Conservation (phyloP, 2,888 invertebrate genomes). For the Antheraea yamamai region DNA sequence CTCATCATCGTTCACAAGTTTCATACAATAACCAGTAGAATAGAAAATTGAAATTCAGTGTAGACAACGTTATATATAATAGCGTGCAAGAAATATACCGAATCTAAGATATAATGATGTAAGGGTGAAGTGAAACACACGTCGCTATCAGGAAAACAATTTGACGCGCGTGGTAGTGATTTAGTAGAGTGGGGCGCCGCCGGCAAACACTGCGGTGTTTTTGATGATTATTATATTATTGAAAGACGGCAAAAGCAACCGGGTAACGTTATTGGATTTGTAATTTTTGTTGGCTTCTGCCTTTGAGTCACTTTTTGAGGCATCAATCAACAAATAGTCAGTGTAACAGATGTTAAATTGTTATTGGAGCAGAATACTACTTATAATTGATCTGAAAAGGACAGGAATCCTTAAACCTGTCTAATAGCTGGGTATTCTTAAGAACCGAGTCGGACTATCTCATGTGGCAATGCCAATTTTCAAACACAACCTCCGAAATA, state of each 20-base stretch:
- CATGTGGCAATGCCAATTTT: neutral
- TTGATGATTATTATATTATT: neutral
- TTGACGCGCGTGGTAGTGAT: constrained; percentile 1
- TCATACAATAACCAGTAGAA: neutral
- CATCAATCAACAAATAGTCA: neutral
- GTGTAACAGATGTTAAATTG: neutral
- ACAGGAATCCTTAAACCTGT: neutral
- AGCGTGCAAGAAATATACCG: neutral
- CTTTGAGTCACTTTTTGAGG: neutral
- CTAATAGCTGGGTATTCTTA: neutral
- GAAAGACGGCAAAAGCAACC: neutral
- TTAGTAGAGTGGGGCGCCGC: constrained; percentile 11
- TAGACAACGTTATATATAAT: neutral
- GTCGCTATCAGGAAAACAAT: constrained; percentile 8
- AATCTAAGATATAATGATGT: constrained; percentile 8
- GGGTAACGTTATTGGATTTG: neutral
- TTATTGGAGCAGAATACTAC: neutral
- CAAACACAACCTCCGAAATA: no score
- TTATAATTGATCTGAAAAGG: neutral
- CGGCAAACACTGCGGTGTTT: constrained; percentile 1
- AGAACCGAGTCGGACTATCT: neutral
- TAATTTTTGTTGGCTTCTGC: neutral
- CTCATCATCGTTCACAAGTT: neutral
- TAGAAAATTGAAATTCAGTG: neutral
- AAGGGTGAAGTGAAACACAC: neutral